A percentile compares a stretch with the other conserved stretches of the same genome.
phyloP scores from a whole-genome alignment of 2,113 vertebrate genomes.

The Paracanthobrama guichenoti region DNA sequence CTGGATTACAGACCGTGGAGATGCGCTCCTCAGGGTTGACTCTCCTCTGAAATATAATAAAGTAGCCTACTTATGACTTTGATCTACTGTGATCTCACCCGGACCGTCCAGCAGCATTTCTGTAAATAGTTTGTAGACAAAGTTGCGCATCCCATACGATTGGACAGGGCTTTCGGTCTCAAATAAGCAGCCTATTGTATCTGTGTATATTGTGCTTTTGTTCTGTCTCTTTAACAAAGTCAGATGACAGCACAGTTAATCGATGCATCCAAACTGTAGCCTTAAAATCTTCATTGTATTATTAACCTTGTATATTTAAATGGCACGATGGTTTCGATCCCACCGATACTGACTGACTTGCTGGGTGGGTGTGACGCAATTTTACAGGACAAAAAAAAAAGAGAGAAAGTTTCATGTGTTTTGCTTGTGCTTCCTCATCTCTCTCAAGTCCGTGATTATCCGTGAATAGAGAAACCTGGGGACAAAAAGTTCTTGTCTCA shows the following conservation, averaged over 20 bases:
- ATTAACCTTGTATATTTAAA: slow-evolving; percentile 28
- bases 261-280: background rate
- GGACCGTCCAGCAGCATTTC: background rate
- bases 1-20: background rate
- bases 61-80: background rate
- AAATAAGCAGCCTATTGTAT: background rate
- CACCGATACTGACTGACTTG: slow-evolving; percentile 73
- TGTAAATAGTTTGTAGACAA: background rate
- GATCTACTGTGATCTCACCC: background rate
- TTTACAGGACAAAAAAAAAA: background rate
- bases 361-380: slow-evolving; percentile 71
- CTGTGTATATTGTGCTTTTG: no score
- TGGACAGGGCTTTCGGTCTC: background rate
- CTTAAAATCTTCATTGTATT: background rate
- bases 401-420: background rate
- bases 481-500: slow-evolving; percentile 8
- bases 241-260: background rate
- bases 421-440: slow-evolving; percentile 1
- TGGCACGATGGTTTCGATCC: slow-evolving; percentile 69
- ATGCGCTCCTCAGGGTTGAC: background rate
- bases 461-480: background rate
- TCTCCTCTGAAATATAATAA: background rate
- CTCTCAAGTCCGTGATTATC: background rate
- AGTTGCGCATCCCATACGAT: background rate
- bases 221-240: background rate